Percentiles rank a stretch among this genome's conserved stretches.
These are phyloP conservation scores for Nematopogon swammerdamellus DNA, from an alignment of 2,888 invertebrate genomes.

Conservation along the genomic window DNA sequence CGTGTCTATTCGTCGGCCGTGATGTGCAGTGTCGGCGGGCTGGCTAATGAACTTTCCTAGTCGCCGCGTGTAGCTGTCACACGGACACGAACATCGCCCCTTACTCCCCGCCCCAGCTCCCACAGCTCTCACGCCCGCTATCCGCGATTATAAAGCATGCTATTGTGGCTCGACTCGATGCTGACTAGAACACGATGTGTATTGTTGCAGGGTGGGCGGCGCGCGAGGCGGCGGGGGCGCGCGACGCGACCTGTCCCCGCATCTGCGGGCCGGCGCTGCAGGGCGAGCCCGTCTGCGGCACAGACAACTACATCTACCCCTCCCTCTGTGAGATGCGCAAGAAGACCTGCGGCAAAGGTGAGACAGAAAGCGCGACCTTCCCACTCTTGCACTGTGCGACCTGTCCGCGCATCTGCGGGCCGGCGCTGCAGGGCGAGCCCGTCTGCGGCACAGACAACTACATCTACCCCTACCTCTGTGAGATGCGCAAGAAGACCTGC, in stretches of 20 bases:
- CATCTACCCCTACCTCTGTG: conserved; percentile 79
- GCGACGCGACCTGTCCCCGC: conserved; percentile 69
- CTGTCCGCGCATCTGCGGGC: conserved; percentile 74
- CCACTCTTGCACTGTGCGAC: conserved; percentile 68
- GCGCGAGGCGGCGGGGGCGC: conserved; percentile 36
- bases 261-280: conserved; percentile 70
- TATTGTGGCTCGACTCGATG: too few relatives aligned
- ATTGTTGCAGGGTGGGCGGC: conserved; percentile 13
- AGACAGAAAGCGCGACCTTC: too few relatives aligned
- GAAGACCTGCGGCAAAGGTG: conserved; percentile 87
- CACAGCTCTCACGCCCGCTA: too few relatives aligned
- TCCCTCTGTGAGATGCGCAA: conserved; percentile 89
- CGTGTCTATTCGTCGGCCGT: too few relatives aligned
- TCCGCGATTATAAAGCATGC: too few relatives aligned
- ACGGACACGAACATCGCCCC: too few relatives aligned
- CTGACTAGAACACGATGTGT: too few relatives aligned
- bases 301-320: conserved; percentile 84
- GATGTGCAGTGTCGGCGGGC: too few relatives aligned
- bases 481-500: conserved; percentile 77
- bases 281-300: conserved; percentile 81
- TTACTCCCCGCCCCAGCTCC: too few relatives aligned
- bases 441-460: conserved; percentile 80
- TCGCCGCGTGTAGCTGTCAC: too few relatives aligned
- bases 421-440: conserved; percentile 72
- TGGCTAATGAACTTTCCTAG: too few relatives aligned